Conservation (phyloP, 2,797 vertebrate species). For the Chiloscyllium punctatum region DNA sequence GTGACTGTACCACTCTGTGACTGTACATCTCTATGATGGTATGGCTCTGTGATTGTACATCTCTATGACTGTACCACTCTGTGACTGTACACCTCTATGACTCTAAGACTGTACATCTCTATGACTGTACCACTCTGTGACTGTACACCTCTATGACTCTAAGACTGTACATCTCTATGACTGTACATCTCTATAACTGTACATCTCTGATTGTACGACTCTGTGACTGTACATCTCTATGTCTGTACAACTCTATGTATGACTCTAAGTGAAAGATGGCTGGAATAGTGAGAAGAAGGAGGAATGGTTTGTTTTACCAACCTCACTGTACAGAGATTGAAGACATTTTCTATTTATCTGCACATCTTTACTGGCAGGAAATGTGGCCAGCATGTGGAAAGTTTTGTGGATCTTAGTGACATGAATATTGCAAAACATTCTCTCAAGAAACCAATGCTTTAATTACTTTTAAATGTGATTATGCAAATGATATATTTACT, state of each 20-base stretch:
- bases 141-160: too few relatives aligned
- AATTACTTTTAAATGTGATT: background rate
- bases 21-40: too few relatives aligned
- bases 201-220: too few relatives aligned
- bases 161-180: too few relatives aligned
- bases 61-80: too few relatives aligned
- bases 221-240: too few relatives aligned
- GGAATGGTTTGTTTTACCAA: background rate
- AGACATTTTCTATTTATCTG: background rate
- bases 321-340: background rate
- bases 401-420: background rate
- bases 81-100: too few relatives aligned
- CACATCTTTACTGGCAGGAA: background rate
- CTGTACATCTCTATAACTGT: too few relatives aligned
- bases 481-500: background rate
- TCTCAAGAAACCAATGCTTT: background rate
- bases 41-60: too few relatives aligned
- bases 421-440: background rate
- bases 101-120: background rate
- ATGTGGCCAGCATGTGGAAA: background rate
- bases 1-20: too few relatives aligned
- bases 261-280: background rate
- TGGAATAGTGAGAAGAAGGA: background rate
- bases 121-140: too few relatives aligned
- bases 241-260: too few relatives aligned